Base-by-base conservation (phyloP, 2,113 vertebrate genomes). In the Cyprinus carpio region DNA sequence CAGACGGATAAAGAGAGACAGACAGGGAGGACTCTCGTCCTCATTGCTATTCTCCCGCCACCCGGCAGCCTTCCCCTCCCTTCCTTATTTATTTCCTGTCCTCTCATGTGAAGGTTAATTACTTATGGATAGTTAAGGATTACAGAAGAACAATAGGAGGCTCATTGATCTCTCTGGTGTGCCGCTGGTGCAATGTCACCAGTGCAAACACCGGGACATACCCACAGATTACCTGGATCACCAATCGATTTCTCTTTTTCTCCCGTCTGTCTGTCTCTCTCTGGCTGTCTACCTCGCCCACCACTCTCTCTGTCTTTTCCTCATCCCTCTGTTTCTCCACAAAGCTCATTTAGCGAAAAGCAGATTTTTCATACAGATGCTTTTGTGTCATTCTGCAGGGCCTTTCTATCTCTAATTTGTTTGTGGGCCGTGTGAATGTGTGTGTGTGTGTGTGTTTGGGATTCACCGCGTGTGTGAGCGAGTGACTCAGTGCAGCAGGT, bases 41-140 rank as follows among this genome's bases (percentile, higher is more conserved):
- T 87, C 75, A 92, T 94, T 93, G 89, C 84, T 90, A 92, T 94
- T 92, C 92, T 85, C 69, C 13, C 43, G 49, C 86, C 43, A 31
- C 31, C 8, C 23, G 8, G 27, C 20, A 51, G 75, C 67, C 89
- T 88, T 75, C 83, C 71, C 77, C 86, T 78, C 75, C 83, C 62
- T 84, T 88, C 87, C 89, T 91, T 88, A 91, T 89, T 87, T 87
- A 86, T 90, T 92, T 92, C 77, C 89, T 88, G 87, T 92, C 74
- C 90, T 92, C 91, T 93, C 89, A 92, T 93, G 90, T 92, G 93
- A 95, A 95, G 94, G 94, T 95, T 95, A 95, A 95, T 95, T 94
- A 95, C 94, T 94, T 94, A 92, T 91, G 94, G 94, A 95, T 94
- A 95, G 94, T 95, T 94, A 93, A 92, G 93, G 93, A 95, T 95